Conservation (phyloP, 2,888 invertebrate genomes). For the Agrochola circellaris region DNA sequence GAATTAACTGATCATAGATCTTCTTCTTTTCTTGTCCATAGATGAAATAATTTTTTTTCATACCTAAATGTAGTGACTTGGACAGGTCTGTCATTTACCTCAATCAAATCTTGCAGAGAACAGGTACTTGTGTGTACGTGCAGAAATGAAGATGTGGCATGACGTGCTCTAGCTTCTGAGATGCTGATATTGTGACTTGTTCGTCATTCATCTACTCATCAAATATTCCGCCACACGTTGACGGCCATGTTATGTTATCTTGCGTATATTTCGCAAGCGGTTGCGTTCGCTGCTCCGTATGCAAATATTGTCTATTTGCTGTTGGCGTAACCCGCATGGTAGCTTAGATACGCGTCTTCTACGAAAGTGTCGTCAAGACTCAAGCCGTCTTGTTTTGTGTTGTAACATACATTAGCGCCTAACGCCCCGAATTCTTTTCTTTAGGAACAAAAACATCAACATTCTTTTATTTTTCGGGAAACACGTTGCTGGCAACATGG, state of each 20-base stretch:
- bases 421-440: background rate
- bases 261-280: constrained; percentile 46
- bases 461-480: constrained; percentile 1
- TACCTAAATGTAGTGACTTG: background rate
- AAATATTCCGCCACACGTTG: background rate
- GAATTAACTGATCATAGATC: background rate
- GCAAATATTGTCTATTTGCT: constrained; percentile 52
- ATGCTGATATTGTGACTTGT: background rate
- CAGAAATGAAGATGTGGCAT: background rate
- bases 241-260: constrained; percentile 27
- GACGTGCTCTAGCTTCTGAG: background rate
- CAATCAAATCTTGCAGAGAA: background rate
- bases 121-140: background rate
- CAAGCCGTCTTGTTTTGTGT: background rate
- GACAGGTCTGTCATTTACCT: background rate
- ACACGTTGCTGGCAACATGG: background rate
- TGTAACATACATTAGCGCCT: background rate
- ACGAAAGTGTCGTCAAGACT: constrained; percentile 17
- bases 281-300: constrained; percentile 53
- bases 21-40: background rate
- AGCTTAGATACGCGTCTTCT: constrained; percentile 26
- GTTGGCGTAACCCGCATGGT: constrained; percentile 39
- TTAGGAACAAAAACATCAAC: background rate
- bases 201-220: background rate
- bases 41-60: background rate